Evolutionary conservation across 2,113 vertebrate species (phyloP).

Genomic region (Callaeas wilsoni): DNA sequence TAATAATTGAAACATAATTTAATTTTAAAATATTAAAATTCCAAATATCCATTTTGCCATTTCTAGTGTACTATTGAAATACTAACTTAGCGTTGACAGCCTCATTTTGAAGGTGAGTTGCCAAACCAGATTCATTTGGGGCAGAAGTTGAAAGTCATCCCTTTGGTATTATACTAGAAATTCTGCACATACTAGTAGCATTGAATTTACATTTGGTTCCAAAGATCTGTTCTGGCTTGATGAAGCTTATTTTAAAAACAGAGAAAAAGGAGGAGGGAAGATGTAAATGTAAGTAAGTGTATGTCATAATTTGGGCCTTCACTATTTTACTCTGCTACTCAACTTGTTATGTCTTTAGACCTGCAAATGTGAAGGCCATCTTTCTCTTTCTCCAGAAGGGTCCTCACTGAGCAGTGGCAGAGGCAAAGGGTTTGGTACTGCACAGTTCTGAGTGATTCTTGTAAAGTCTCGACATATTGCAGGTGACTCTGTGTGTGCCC

Average conservation of each 20-base stretch:
- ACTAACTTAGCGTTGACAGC: background rate
- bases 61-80: background rate
- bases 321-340: background rate
- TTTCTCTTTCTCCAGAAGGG: background rate
- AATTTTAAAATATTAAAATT: background rate
- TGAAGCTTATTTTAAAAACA: background rate
- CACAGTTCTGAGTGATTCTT: background rate
- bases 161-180: background rate
- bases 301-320: background rate
- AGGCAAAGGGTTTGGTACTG: background rate
- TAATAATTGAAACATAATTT: background rate
- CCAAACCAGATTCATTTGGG: background rate
- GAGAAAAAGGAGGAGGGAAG: background rate
- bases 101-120: background rate
- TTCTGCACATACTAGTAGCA: background rate
- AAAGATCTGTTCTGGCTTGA: background rate
- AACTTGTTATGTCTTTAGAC: background rate
- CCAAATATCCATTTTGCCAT: background rate
- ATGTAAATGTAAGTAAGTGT: background rate
- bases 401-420: background rate
- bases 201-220: background rate
- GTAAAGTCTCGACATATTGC: background rate
- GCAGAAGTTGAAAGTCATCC: background rate
- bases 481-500: background rate
- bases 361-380: background rate